Base-by-base conservation (phyloP, 2,888 invertebrate genomes). In the Argyra leucocephala region DNA sequence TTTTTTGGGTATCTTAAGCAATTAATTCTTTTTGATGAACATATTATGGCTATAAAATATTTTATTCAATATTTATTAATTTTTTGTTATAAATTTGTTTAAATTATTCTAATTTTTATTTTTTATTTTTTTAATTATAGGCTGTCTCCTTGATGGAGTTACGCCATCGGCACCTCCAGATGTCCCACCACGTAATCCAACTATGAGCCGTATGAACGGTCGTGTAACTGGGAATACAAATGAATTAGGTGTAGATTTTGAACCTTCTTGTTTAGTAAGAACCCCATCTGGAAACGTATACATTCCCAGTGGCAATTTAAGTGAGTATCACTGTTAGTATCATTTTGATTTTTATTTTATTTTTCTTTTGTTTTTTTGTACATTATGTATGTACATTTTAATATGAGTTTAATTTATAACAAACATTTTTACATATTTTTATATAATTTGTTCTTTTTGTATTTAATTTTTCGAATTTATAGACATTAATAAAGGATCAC, bases 211-310 rank as follows among this genome's bases (percentile, higher is more conserved):
- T 77, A 86, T 91, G 80, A 92, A 92, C 86, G 91, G 91, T 80
- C 88, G 92, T 79, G 85, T 91, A 81, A 88, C 89, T 78, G 88
- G 88, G 78, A 90, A 90, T 81, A 89, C 89, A 73, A 87, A 86
- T 73, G 87, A 87, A 78, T 82, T 83, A 76, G 82, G 87, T 72
- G 83, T 82, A 72, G 93, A 93, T 81, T 91, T 92, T 81, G 93
- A 93, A 81, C 91, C 93, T 73, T 90, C 92, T 78, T 93, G 93
- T 80, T 86, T 93, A 76, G 92, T 93, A 75, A 86, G 93, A 80
- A 93, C 93, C 71, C 91, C 93, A 72, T 93, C 93, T 73, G 93
- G 93, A 79, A 93, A 93, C 83, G 91, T 93, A 79, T 93, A 93
- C 84, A 93, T 93, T 85, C 93, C 93, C 80, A 89, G 91, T 83